These are phyloP conservation scores for Eira barbara DNA, from an alignment of 2,113 vertebrate genomes.

Conservation along the genomic window DNA sequence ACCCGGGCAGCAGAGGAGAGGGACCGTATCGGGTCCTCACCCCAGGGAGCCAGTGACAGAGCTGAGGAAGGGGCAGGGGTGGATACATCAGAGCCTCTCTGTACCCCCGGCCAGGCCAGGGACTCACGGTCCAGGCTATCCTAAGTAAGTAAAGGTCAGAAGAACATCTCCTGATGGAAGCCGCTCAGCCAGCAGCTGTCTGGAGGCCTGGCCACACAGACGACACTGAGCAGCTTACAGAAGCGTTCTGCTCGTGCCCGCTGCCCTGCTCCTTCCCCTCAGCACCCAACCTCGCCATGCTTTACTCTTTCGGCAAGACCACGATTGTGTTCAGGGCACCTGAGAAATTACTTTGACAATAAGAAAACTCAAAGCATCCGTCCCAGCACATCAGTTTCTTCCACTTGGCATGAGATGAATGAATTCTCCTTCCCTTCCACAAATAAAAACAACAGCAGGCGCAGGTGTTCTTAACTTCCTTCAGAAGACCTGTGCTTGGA, in stretches of 20 bases:
- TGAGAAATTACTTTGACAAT: background rate
- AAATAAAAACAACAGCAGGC: background rate
- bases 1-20: background rate
- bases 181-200: background rate
- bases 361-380: background rate
- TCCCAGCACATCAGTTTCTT: background rate
- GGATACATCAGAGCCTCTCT: background rate
- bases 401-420: background rate
- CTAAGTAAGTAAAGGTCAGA: background rate
- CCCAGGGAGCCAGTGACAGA: background rate
- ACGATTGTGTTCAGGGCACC: background rate
- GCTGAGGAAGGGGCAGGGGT: background rate
- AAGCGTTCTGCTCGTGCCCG: accelerated
- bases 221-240: accelerated
- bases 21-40: accelerated
- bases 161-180: background rate
- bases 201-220: too few relatives aligned
- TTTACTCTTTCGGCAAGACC: background rate
- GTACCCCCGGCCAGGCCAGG: background rate
- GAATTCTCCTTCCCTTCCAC: background rate
- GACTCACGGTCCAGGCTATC: background rate
- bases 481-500: background rate
- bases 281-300: background rate
- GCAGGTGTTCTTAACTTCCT: background rate
- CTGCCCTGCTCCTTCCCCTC: background rate